Percentiles rank a stretch among this genome's conserved stretches.
Conservation (phyloP, 1,140 invertebrate genomes). For the Acromyrmex heyeri region DNA sequence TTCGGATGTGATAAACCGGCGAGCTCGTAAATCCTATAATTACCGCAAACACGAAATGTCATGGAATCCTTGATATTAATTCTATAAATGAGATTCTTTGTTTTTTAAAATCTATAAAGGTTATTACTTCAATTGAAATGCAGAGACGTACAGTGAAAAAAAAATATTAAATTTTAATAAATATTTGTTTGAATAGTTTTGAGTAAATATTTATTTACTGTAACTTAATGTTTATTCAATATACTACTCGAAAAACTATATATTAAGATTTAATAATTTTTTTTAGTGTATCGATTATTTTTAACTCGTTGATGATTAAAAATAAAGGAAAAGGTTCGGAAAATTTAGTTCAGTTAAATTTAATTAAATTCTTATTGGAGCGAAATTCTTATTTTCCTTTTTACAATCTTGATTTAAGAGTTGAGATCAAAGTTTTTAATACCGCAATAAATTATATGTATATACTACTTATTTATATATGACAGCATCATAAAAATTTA, state of each 20-base stretch:
- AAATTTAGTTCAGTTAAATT: background rate
- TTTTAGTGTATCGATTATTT: background rate
- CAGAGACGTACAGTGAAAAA: no score
- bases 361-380: background rate
- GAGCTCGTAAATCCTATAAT: slow-evolving; percentile 33
- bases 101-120: background rate
- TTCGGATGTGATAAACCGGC: background rate
- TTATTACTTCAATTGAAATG: background rate
- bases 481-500: background rate
- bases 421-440: background rate
- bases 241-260: no score
- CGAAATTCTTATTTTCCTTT: background rate
- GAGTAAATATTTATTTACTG: no score
- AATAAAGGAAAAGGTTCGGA: background rate
- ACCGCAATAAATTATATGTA: background rate
- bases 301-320: background rate
- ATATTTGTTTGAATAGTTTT: no score
- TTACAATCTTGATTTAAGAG: background rate
- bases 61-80: slow-evolving; percentile 2
- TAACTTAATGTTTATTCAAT: no score
- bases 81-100: background rate
- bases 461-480: background rate
- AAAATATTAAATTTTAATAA: no score
- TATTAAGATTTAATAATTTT: no score
- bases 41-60: slow-evolving; percentile 14